phyloP scores from a whole-genome alignment of 1,140 invertebrate species.

The Ctenoplectra terminalis region DNA sequence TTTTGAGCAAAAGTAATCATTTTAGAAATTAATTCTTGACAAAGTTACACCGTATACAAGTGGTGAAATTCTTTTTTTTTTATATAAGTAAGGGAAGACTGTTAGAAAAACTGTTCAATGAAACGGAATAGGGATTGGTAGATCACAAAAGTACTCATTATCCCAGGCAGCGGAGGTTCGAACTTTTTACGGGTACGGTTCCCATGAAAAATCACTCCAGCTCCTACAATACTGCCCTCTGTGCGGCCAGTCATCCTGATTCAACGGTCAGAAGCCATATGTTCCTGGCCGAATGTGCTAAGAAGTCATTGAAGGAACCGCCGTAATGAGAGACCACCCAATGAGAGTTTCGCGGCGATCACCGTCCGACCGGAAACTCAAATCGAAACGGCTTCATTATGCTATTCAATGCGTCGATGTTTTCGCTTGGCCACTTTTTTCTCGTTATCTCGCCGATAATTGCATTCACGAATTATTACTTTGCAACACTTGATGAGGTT shows the following conservation, averaged over 20 bases:
- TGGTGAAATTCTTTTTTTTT: background rate
- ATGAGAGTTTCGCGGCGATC: conserved; percentile 55
- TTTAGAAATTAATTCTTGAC: too few species aligned
- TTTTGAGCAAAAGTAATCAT: background rate
- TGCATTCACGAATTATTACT: background rate
- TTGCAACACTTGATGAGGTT: background rate
- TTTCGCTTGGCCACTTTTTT: conserved; percentile 20
- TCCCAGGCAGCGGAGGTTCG: conserved; percentile 1
- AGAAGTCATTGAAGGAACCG: conserved; percentile 68
- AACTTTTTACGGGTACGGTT: conserved; percentile 56
- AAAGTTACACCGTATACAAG: too few species aligned
- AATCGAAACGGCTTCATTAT: conserved; percentile 62
- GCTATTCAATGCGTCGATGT: conserved; percentile 36
- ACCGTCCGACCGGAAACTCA: conserved; percentile 57
- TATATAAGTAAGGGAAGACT: too few species aligned
- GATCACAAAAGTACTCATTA: conserved; percentile 20
- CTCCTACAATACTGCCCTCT: conserved; percentile 63
- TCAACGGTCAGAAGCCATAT: conserved; percentile 66
- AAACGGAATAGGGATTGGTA: background rate
- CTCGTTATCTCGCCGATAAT: background rate
- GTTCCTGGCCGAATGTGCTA: conserved; percentile 64
- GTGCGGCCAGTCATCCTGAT: conserved; percentile 61
- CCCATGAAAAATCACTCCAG: conserved; percentile 66
- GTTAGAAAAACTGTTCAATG: background rate
- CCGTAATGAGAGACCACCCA: conserved; percentile 68